A percentile compares a stretch with the other conserved stretches of the same genome.
Evolutionary conservation across 2,113 vertebrate genomes (phyloP).

Genomic region (Addax nasomaculatus): DNA sequence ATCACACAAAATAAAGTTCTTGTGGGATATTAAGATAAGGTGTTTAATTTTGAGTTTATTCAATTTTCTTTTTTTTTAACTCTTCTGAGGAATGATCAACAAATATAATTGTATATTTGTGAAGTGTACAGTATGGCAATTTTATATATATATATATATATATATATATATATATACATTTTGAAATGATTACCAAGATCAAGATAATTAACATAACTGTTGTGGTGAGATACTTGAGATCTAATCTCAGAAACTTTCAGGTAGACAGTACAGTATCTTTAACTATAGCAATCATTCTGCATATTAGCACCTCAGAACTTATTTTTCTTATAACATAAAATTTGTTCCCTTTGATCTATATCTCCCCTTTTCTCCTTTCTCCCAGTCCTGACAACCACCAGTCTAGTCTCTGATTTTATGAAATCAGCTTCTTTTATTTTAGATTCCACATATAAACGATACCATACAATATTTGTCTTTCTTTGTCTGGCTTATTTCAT

Average conservation of each 20-base stretch:
- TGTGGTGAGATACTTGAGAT: background rate
- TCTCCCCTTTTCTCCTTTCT: background rate
- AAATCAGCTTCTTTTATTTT: background rate
- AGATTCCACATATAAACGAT: background rate
- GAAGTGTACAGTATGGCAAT: background rate
- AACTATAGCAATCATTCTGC: background rate
- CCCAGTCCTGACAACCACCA: background rate
- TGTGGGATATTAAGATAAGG: background rate
- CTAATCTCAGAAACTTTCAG: background rate
- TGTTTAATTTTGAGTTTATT: background rate
- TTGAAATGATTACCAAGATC: background rate
- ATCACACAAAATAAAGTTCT: background rate
- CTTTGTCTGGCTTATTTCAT: background rate
- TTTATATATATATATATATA: background rate
- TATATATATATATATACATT: background rate
- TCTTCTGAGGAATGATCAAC: background rate
- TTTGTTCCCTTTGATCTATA: background rate
- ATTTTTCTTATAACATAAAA: background rate
- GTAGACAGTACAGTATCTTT: background rate
- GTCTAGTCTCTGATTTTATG: background rate
- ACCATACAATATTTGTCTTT: background rate
- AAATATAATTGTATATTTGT: background rate
- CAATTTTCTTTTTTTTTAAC: background rate
- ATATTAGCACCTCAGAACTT: background rate
- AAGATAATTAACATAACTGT: background rate